Conservation (phyloP, 1,140 invertebrate genomes). For the Notospermus geniculatus region DNA sequence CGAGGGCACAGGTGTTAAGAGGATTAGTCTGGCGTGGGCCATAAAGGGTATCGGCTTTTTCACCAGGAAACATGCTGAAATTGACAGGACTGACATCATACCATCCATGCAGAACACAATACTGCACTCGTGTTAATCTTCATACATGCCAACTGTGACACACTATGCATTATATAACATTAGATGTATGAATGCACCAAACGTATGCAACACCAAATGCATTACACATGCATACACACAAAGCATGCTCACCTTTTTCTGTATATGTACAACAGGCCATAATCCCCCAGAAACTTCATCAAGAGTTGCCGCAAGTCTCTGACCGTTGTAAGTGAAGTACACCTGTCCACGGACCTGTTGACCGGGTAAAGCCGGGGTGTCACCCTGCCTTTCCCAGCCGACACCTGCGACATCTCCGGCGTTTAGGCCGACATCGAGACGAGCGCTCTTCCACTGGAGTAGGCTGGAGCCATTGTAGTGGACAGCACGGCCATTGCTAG, state of each 20-base stretch:
- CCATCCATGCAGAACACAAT: no score
- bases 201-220: no score
- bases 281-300: conserved; percentile 53
- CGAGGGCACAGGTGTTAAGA: no score
- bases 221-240: no score
- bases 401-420: conserved; percentile 54
- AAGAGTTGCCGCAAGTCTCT: conserved; percentile 38
- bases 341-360: conserved; percentile 47
- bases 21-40: no score
- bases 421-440: conserved; percentile 47
- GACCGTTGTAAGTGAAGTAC: conserved; percentile 54
- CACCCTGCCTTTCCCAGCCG: conserved; percentile 52
- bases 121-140: no score
- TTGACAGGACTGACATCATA: no score
- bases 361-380: conserved; percentile 25
- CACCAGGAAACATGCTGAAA: no score
- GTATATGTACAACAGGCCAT: conserved; percentile 56
- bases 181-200: no score
- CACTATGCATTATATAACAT: no score
- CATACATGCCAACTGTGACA: no score
- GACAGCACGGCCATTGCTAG: conserved; percentile 54
- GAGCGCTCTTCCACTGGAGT: conserved; percentile 54
- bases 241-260: conserved; percentile 49
- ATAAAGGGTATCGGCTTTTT: no score
- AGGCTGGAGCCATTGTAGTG: conserved; percentile 56